Conservation (phyloP, 23 tunicate genomes). For the Aplidium turbinatum region DNA sequence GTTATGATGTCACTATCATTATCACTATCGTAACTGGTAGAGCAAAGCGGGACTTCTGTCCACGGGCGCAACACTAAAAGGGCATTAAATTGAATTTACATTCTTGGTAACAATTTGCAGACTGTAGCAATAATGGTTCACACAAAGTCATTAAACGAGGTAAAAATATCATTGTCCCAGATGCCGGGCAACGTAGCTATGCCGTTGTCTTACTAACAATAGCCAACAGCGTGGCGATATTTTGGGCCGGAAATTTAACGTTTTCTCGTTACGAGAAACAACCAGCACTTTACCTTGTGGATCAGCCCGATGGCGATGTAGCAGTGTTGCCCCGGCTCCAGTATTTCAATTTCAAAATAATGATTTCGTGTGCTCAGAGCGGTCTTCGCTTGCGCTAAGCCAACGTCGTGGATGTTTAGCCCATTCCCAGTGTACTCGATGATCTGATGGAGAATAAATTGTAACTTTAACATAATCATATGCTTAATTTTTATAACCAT, state of each 20-base stretch:
- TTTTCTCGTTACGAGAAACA: neutral
- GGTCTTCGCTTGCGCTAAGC: conserved; percentile 51
- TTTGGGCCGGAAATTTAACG: too few relatives aligned
- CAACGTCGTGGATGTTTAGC: conserved; percentile 60
- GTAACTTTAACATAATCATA: too few relatives aligned
- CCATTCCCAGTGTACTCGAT: conserved; percentile 72
- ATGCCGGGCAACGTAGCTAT: neutral
- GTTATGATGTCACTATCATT: too few relatives aligned
- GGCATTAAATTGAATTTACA: too few relatives aligned
- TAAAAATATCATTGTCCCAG: neutral
- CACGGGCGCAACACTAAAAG: too few relatives aligned
- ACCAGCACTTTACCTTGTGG: conserved; percentile 47
- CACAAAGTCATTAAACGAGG: neutral
- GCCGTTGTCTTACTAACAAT: too few relatives aligned
- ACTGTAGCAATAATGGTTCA: too few relatives aligned
- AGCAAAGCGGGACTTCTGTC: too few relatives aligned
- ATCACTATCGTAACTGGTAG: too few relatives aligned
- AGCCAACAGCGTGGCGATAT: too few relatives aligned
- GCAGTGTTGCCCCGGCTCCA: conserved; percentile 64
- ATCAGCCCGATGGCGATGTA: conserved; percentile 72
- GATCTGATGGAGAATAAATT: conserved; percentile 4
- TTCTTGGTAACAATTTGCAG: too few relatives aligned
- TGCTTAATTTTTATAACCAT: too few relatives aligned
- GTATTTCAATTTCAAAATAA: conserved; percentile 65
- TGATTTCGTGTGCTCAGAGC: conserved; percentile 59